Conservation (phyloP, 1,140 invertebrate genomes). For the Anoplophora glabripennis region DNA sequence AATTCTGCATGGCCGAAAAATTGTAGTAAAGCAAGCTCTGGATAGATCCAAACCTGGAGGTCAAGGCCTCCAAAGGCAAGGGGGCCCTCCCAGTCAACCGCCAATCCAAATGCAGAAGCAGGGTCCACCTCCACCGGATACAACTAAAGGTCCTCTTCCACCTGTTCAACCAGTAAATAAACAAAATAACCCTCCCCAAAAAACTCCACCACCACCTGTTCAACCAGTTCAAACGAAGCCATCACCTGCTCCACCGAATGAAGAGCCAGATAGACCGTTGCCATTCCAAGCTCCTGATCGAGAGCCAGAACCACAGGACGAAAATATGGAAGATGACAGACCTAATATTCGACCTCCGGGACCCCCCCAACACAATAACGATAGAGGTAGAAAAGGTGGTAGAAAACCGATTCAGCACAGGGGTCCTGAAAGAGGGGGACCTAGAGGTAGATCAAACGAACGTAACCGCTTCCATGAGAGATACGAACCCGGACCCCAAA, state of each 20-base stretch:
- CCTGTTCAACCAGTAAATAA: neutral
- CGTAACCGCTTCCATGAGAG: conserved; percentile 1
- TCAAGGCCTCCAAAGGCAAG: neutral
- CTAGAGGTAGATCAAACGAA: conserved; percentile 8
- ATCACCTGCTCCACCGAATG: neutral
- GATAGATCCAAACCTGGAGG: conserved; percentile 34
- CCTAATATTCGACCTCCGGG: conserved; percentile 24
- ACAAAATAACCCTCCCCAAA: neutral
- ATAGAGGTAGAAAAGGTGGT: conserved; percentile 11
- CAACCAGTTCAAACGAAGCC: conserved; percentile 5
- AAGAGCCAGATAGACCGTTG: too few relatives aligned
- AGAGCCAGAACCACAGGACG: conserved; percentile 19
- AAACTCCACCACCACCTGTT: conserved; percentile 7
- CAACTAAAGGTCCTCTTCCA: neutral
- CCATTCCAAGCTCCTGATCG: conserved; percentile 7
- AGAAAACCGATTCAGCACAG: too few relatives aligned
- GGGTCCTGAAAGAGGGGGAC: too few relatives aligned
- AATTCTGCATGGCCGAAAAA: conserved; percentile 65
- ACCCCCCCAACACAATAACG: conserved; percentile 15
- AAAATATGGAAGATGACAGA: conserved; percentile 18
- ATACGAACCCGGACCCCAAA: conserved; percentile 16
- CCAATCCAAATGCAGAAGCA: conserved; percentile 16
- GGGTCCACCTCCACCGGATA: neutral
- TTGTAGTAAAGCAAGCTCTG: conserved; percentile 58
- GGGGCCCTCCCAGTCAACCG: conserved; percentile 7